Evolutionary conservation across 2,113 vertebrate species (phyloP), one percentile per base, ranked within the genome.

Genomic region (Aptenodytes patagonicus): DNA sequence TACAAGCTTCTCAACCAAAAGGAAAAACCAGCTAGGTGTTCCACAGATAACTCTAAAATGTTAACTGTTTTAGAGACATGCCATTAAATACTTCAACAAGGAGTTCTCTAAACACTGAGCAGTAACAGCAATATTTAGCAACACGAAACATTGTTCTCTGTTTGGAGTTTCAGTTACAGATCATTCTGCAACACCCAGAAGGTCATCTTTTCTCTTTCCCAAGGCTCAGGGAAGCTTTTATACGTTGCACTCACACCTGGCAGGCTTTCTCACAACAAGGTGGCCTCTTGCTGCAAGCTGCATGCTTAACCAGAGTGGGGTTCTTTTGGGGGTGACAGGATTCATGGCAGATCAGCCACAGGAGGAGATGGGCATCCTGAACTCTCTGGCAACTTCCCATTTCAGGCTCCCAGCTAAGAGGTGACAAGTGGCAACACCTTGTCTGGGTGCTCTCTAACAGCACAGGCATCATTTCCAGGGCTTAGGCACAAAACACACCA

Each of bases 231-330:
- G 42, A 42, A 42, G 21, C 26, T n/a, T 44, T 49, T 31, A 25
- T 3, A 18, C 13, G 9, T 19, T 3, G 4, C 25, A 28, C 49
- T 17, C 36, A 5, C 36, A 7, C 5, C 31, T 2, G 0, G 26
- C 36, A 34, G 44, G 32, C 47, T n/a, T 51, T 11, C 38, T 61
- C 60, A 60, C 40, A 28, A 31, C 51, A 19, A 19, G 60, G 58
- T 8, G 58, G 26, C 21, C 31, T 34, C 60, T 18, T 7, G 60
- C 60, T 73, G 47, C 21, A 17, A 55, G 54, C n/a, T 4, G 6
- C 4, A 1, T 3, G 26, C 55, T 28, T 3, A 10, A 11, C 18
- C 6, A 19, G 22, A 20, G 60, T 0, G 2, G 11, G 29, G 19
- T 4, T 31, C 17, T 11, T 16, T 52, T 31, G 20, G 29, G 55